Percentiles rank a stretch among this genome's conserved stretches.
Conservation (phyloP, 2,113 vertebrate genomes). For the Bungarus multicinctus region DNA sequence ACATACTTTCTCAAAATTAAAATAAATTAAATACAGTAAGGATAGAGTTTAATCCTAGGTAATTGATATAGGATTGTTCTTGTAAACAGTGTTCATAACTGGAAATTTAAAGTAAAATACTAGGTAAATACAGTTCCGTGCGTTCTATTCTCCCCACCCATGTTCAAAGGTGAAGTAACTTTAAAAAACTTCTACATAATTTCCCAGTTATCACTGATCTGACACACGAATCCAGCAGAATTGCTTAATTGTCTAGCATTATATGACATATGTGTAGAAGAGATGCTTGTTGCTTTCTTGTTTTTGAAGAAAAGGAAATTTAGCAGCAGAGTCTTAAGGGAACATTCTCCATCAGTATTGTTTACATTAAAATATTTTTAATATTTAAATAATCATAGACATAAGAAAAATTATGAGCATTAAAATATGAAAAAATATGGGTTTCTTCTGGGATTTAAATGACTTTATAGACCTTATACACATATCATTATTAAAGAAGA, state of each 20-base stretch:
- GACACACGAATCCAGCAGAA: background rate
- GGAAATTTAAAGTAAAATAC: background rate
- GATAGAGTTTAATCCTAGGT: background rate
- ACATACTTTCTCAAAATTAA: background rate
- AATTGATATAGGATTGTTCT: background rate
- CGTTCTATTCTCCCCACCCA: background rate
- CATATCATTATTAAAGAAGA: background rate
- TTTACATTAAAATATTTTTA: background rate
- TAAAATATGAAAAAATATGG: background rate
- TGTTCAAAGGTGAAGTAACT: background rate
- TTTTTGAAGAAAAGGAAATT: background rate
- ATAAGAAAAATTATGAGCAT: background rate
- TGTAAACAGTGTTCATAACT: background rate
- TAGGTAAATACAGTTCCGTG: background rate
- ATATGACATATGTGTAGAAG: background rate
- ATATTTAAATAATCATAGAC: background rate
- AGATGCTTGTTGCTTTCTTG: background rate
- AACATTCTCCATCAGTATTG: background rate
- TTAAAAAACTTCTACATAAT: background rate
- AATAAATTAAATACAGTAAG: background rate
- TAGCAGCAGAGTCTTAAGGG: background rate
- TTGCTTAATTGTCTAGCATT: background rate
- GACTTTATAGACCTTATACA: background rate
- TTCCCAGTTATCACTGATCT: background rate
- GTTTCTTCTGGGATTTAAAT: background rate